Conservation (phyloP, 2,888 invertebrate genomes). For the Luperina nickerlii region DNA sequence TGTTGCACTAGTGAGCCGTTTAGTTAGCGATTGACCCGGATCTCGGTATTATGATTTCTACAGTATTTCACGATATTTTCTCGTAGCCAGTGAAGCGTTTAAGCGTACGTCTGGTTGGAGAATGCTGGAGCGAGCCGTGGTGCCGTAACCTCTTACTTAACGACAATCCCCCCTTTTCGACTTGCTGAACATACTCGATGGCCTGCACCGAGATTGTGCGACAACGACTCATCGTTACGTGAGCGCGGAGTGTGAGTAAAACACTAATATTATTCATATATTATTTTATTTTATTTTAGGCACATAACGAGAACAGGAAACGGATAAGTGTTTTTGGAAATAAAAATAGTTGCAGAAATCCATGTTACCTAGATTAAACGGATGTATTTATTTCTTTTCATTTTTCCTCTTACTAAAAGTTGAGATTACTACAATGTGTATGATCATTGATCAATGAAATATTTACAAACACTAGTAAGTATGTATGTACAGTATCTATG, state of each 20-base stretch:
- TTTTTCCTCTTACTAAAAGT: slow-evolving; percentile 6
- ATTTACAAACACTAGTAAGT: slow-evolving; percentile 11
- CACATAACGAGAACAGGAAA: slow-evolving; percentile 59
- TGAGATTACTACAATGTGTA: background rate
- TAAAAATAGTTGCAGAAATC: slow-evolving; percentile 15
- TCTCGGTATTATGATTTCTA: slow-evolving; percentile 77
- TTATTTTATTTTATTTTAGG: slow-evolving; percentile 64
- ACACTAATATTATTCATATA: slow-evolving; percentile 64
- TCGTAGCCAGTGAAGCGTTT: slow-evolving; percentile 77
- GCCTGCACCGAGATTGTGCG: slow-evolving; percentile 64
- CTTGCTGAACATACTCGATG: slow-evolving; percentile 57
- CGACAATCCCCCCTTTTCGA: slow-evolving; percentile 74
- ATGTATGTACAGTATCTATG: background rate
- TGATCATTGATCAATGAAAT: slow-evolving; percentile 18
- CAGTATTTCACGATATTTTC: slow-evolving; percentile 73
- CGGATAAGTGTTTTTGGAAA: slow-evolving; percentile 33
- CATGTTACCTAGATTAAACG: background rate
- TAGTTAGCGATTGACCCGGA: slow-evolving; percentile 79
- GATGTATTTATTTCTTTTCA: background rate
- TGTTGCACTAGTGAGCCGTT: slow-evolving; percentile 69
- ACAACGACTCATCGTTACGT: slow-evolving; percentile 69
- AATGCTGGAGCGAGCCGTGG: slow-evolving; percentile 78
- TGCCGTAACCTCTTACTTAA: slow-evolving; percentile 90
- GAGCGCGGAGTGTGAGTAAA: slow-evolving; percentile 68
- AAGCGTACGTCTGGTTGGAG: slow-evolving; percentile 78